These are phyloP conservation scores for Furnarius figulus DNA, from an alignment of 2,113 vertebrate genomes.

Conservation along the genomic window DNA sequence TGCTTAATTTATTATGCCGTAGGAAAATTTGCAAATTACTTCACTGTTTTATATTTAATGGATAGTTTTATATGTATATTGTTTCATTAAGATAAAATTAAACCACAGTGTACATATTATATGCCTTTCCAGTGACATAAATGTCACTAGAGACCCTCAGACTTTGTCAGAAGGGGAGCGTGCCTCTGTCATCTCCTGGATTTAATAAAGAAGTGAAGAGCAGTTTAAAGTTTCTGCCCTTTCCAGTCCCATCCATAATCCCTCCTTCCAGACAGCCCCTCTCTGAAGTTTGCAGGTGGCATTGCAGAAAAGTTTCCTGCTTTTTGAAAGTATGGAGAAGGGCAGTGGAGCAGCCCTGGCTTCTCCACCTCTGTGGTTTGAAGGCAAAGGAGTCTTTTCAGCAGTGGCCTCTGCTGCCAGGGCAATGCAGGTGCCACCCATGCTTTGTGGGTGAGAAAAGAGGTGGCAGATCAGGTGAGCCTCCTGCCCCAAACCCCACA, in stretches of 20 bases:
- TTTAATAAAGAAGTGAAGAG: not conserved
- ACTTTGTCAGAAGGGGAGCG: conserved; percentile 40
- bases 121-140: conserved; percentile 71
- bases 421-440: fast-evolving
- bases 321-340: not conserved
- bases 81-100: conserved; percentile 80
- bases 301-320: not conserved
- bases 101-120: conserved; percentile 67
- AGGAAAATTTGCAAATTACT: conserved; percentile 84
- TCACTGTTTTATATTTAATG: conserved; percentile 80
- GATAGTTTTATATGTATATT: conserved; percentile 80
- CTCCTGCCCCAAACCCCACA: fast-evolving
- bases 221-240: not conserved
- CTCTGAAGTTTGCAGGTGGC: not conserved
- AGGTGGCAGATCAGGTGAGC: not conserved
- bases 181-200: not conserved
- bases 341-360: not conserved
- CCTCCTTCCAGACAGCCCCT: not conserved
- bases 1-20: conserved; percentile 85
- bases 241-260: not conserved
- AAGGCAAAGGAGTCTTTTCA: not conserved
- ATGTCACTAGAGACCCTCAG: conserved; percentile 41
- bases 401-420: not conserved
- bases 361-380: fast-evolving
- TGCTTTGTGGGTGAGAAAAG: not conserved